These are phyloP conservation scores for Patella caerulea DNA, from an alignment of 2,888 invertebrate species.

Conservation along the genomic window DNA sequence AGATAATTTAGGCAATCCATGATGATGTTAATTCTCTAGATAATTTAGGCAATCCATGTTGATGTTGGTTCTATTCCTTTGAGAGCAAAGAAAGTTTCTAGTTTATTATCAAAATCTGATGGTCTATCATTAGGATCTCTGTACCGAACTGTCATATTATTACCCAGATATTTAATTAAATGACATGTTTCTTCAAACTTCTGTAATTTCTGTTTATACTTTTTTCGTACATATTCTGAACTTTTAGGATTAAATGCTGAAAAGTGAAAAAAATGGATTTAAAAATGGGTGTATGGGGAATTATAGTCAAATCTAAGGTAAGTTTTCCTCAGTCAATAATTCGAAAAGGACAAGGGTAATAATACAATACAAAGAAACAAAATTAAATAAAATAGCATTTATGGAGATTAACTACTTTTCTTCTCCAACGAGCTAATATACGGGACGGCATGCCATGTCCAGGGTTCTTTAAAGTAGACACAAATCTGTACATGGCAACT, in stretches of 20 bases:
- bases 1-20: slow-evolving; percentile 53
- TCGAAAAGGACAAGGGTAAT: too few species aligned
- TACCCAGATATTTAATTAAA: slow-evolving; percentile 69
- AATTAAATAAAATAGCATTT: too few species aligned
- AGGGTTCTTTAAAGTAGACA: too few species aligned
- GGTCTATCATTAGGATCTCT: slow-evolving; percentile 67
- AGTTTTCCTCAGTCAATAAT: too few species aligned
- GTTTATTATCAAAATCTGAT: slow-evolving; percentile 68
- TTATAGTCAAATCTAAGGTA: neutral
- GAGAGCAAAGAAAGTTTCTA: slow-evolving; percentile 67
- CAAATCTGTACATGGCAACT: too few species aligned
- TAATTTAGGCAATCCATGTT: slow-evolving; percentile 59
- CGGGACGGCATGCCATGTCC: too few species aligned
- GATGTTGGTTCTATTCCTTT: slow-evolving; percentile 60
- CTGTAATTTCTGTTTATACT: slow-evolving; percentile 69
- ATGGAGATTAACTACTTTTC: too few species aligned
- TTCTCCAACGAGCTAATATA: too few species aligned
- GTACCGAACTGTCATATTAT: slow-evolving; percentile 70
- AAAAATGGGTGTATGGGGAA: neutral
- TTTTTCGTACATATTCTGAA: slow-evolving; percentile 70
- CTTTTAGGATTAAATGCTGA: slow-evolving; percentile 71
- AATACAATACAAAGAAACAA: too few species aligned
- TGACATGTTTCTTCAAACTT: slow-evolving; percentile 70
- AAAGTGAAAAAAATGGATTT: slow-evolving; percentile 27
- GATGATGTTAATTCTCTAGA: slow-evolving; percentile 55